Evolutionary conservation across 2,113 vertebrate genomes (phyloP), one percentile per base, ranked within the genome.

Genomic region (Redunca redunca): DNA sequence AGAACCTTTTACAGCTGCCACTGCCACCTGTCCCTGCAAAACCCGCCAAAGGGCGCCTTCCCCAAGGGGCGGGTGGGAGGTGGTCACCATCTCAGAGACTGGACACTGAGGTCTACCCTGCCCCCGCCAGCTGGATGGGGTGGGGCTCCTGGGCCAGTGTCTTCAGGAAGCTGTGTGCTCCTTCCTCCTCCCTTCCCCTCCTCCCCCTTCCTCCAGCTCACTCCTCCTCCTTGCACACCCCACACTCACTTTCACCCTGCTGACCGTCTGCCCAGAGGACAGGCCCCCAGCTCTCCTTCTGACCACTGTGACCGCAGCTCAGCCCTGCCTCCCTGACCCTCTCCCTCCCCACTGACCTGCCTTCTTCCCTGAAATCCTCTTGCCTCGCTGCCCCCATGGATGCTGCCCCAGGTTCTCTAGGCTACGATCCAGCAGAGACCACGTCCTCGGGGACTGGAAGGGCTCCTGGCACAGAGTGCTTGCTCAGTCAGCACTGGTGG

Each of bases 111-210:
- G 40, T 40, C 50, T 16, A 36, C 3, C 21, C 50, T 25, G 30
- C 3, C 33, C 50, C 6, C 3, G 4, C 64, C 16, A 83, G 81
- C 50, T 15, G 17, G 50, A 11, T 4, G 8, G 17, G 16, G 36
- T 83, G n/a, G 33, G 43, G 36, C 67, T 15, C 36, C 64, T 19
- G 64, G 33, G 17, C 33, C 0, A 0, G 15, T 4, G 15, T 33
- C 36, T 15, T 46, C 86, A 2, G 33, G 7, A 13, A 17, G 16
- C 60, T 33, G n/a, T 21, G 28, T 8, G 7, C 58, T 4, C 28
- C 3, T 6, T 4, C n/a, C 50, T 0, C 10, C 26, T 6, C 5
- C 11, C 3, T 0, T 7, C 12, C 11, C 16, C 1, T 25, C 5
- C 25, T n/a, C 5, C 7, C 16, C 14, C 4, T 21, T 6, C 53